Conservation (phyloP, 2,113 vertebrate genomes). For the Nyctibius bracteatus region DNA sequence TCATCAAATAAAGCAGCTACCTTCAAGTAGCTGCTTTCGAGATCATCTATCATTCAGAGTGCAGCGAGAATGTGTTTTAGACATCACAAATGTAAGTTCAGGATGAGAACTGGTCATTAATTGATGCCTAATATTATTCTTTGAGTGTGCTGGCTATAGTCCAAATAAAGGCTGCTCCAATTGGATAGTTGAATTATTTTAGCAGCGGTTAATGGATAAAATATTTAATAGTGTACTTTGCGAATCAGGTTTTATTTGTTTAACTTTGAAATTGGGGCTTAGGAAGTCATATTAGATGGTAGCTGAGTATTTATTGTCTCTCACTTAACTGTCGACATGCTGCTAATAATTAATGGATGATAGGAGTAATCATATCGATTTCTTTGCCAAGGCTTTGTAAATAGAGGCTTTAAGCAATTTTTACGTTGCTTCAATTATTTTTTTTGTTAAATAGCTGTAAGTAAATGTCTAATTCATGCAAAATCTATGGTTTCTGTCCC, state of each 20-base stretch:
- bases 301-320: slow-evolving; percentile 68
- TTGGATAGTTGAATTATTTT: slow-evolving; percentile 77
- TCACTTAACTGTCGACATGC: slow-evolving; percentile 28
- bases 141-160: not conserved
- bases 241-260: slow-evolving; percentile 82
- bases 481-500: not conserved
- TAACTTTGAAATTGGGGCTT: slow-evolving; percentile 71
- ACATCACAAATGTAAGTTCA: not conserved
- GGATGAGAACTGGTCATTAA: not conserved
- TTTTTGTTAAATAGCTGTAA: not conserved
- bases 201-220: slow-evolving; percentile 74
- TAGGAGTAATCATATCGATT: not conserved
- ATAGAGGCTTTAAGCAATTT: not conserved
- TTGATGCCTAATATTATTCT: not conserved
- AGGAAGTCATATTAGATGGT: slow-evolving; percentile 66
- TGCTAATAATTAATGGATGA: not conserved
- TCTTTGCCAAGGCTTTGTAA: not conserved
- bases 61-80: not conserved
- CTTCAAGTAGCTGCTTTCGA: not conserved
- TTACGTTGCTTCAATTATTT: not conserved
- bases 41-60: not conserved
- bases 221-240: slow-evolving; percentile 80
- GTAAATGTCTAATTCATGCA: not conserved
- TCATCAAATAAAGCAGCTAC: not conserved
- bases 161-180: slow-evolving; percentile 69